These are phyloP conservation scores for Eulemur rubriventer DNA, from an alignment of 2,797 vertebrate genomes.

Conservation along the genomic window DNA sequence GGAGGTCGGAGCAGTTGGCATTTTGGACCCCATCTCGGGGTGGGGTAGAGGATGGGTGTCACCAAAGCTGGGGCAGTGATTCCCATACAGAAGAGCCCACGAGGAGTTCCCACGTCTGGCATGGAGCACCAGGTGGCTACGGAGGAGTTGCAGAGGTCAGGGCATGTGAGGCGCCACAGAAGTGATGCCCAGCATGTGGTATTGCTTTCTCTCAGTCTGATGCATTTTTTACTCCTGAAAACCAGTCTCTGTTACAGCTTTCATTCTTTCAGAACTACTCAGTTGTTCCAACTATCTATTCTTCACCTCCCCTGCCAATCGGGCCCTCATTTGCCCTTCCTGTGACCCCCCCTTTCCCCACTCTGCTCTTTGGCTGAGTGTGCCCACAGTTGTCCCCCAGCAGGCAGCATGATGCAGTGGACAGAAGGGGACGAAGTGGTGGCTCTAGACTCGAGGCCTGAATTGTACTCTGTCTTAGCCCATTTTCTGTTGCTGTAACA, in stretches of 20 bases:
- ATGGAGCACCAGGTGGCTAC: background rate
- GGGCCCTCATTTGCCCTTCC: background rate
- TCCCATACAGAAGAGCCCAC: fast-evolving
- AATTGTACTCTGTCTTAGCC: no score
- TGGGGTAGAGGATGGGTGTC: background rate
- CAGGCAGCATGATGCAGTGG: constrained; percentile 23
- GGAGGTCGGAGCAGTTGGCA: background rate
- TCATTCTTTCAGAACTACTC: background rate
- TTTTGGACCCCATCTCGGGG: background rate
- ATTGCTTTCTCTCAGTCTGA: background rate
- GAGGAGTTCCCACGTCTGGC: fast-evolving
- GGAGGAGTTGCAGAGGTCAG: background rate
- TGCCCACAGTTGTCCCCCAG: background rate
- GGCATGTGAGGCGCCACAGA: background rate
- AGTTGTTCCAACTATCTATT: background rate
- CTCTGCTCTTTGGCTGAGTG: background rate
- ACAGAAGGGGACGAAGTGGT: background rate
- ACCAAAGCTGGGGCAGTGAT: background rate
- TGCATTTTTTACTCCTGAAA: background rate
- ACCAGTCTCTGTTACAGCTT: background rate
- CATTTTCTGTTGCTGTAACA: background rate
- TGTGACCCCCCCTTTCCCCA: background rate
- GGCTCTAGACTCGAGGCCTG: background rate
- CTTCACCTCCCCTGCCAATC: background rate
- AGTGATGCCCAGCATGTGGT: fast-evolving